These are phyloP conservation scores for Oophaga pumilio DNA, from an alignment of 2,113 vertebrate species.

Conservation along the genomic window DNA sequence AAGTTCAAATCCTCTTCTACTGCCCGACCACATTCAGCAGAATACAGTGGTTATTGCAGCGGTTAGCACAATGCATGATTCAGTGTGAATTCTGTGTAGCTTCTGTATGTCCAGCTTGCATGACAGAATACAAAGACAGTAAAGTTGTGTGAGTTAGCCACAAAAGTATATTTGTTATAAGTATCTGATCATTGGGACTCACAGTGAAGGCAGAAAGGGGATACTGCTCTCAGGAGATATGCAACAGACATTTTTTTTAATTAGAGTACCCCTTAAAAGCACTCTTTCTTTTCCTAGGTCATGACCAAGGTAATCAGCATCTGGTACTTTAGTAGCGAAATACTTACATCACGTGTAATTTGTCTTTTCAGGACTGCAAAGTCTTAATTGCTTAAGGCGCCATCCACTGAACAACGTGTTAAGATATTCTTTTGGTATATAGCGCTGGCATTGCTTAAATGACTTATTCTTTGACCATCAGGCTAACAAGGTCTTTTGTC, in stretches of 20 bases:
- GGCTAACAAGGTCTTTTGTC: not conserved
- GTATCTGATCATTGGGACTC: not conserved
- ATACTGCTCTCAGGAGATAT: not conserved
- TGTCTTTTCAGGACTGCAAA: not conserved
- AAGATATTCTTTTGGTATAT: not conserved
- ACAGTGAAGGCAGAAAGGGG: not conserved
- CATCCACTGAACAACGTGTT: not conserved
- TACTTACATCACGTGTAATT: constrained; percentile 1
- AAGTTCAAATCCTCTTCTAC: too few relatives aligned
- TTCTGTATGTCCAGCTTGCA: too few relatives aligned
- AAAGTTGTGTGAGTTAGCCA: too few relatives aligned
- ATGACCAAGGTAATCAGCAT: constrained; percentile 2
- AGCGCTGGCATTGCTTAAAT: not conserved
- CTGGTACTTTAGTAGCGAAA: not conserved
- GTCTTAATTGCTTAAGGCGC: not conserved
- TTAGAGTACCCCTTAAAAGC: not conserved
- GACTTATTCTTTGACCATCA: not conserved
- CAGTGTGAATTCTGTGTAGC: too few relatives aligned
- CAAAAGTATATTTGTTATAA: too few relatives aligned
- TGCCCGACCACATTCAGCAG: too few relatives aligned
- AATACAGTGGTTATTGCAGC: too few relatives aligned
- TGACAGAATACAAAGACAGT: too few relatives aligned
- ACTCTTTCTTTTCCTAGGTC: not conserved
- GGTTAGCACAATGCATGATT: too few relatives aligned
- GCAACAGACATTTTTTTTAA: not conserved